Conservation (phyloP, 2,113 vertebrate genomes). For the Tetrax tetrax region DNA sequence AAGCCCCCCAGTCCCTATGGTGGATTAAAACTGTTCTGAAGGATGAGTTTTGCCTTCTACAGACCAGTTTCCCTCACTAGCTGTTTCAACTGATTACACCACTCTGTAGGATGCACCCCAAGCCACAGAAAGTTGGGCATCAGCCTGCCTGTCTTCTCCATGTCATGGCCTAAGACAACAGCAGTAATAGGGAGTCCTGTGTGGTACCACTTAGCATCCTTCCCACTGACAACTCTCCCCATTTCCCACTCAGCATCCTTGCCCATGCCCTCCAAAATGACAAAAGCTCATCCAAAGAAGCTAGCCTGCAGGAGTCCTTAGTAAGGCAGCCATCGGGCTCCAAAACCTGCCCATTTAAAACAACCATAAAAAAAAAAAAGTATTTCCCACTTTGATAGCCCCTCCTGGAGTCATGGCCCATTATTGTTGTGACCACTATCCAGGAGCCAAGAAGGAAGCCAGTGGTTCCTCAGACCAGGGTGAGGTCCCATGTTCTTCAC, state of each 20-base stretch:
- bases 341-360: fast-evolving
- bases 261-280: not conserved
- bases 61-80: not conserved
- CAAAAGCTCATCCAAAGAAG: not conserved
- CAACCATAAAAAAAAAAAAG: not conserved
- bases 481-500: too few species aligned
- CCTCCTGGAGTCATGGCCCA: not conserved
- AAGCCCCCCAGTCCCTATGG: not conserved
- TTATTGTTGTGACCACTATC: fast-evolving
- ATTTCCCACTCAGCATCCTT: not conserved
- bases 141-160: not conserved
- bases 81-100: not conserved
- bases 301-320: fast-evolving
- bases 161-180: too few species aligned
- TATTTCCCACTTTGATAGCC: not conserved
- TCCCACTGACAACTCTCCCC: not conserved
- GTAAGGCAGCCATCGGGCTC: not conserved
- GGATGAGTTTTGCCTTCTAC: not conserved
- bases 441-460: not conserved
- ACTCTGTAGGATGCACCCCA: not conserved
- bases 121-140: not conserved
- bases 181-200: not conserved
- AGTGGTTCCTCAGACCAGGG: not conserved
- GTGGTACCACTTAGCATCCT: not conserved
- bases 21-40: not conserved